Conservation (phyloP, 2,797 vertebrate genomes). For the Dendrocincla tyrannina region DNA sequence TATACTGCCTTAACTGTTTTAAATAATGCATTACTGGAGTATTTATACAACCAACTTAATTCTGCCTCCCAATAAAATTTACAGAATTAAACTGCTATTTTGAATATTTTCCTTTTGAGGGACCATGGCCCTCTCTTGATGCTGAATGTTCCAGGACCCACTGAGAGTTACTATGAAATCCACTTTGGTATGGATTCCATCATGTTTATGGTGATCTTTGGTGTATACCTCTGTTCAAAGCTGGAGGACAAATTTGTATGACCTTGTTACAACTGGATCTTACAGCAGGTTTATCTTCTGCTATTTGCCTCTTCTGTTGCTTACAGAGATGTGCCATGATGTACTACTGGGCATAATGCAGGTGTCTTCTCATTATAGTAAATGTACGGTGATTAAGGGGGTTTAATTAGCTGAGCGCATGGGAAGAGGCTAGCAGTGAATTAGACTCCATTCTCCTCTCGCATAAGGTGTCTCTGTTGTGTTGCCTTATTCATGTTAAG, state of each 20-base stretch:
- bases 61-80: background rate
- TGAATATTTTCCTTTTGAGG: background rate
- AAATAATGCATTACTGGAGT: background rate
- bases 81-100: background rate
- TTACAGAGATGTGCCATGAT: background rate
- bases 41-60: background rate
- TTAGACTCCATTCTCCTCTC: background rate
- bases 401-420: background rate
- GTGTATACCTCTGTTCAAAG: background rate
- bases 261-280: background rate
- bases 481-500: slow-evolving; percentile 18
- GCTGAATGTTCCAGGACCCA: background rate
- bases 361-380: background rate
- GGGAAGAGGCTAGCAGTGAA: background rate
- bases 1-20: background rate
- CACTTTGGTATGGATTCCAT: background rate
- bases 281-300: background rate
- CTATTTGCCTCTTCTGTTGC: background rate
- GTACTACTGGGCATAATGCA: background rate
- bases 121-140: background rate
- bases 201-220: background rate
- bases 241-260: background rate
- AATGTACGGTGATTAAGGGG: background rate
- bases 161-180: rapidly evolving
- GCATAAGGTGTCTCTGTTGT: background rate